Evolutionary conservation across 1,140 invertebrate species (phyloP).

Genomic region (Capitella teleta): DNA sequence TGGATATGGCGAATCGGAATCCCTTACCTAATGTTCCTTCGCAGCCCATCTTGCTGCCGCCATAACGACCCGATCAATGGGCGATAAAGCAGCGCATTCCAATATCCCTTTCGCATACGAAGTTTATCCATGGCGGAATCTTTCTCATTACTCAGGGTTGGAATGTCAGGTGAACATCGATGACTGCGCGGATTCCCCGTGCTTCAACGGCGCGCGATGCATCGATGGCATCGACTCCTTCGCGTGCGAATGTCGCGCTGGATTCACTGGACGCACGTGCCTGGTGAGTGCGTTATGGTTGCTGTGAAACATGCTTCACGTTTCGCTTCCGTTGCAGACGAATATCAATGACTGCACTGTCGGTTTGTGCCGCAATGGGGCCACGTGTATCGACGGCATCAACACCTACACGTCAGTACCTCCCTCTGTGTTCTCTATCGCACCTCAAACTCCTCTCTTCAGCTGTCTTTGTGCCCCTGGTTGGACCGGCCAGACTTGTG

Average conservation of each 20-base stretch:
- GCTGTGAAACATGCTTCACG: too few species aligned
- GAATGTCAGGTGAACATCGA: conserved; percentile 12
- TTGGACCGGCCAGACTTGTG: conserved; percentile 7
- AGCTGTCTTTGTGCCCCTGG: conserved; percentile 27
- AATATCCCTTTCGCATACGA: too few species aligned
- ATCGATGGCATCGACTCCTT: conserved; percentile 13
- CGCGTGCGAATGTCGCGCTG: conserved; percentile 7
- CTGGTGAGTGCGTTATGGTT: too few species aligned
- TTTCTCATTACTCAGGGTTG: conserved; percentile 67
- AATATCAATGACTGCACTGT: conserved; percentile 10
- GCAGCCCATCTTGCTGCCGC: too few species aligned
- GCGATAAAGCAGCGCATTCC: too few species aligned
- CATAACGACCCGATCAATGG: too few species aligned
- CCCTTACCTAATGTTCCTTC: too few species aligned
- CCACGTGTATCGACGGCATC: conserved; percentile 50
- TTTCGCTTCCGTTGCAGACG: too few species aligned
- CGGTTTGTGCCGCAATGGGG: conserved; percentile 81
- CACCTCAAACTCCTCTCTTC: too few species aligned
- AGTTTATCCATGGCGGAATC: conserved; percentile 81
- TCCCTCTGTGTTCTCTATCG: too few species aligned
- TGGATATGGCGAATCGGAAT: too few species aligned
- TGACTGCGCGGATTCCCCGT: conserved; percentile 23
- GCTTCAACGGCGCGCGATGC: conserved; percentile 27
- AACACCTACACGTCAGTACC: too few species aligned
- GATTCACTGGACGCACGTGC: conserved; percentile 16